A percentile compares a stretch with the other conserved stretches of the same genome.
Conservation (phyloP, 1,140 invertebrate genomes). For the Plutomurus gul region DNA sequence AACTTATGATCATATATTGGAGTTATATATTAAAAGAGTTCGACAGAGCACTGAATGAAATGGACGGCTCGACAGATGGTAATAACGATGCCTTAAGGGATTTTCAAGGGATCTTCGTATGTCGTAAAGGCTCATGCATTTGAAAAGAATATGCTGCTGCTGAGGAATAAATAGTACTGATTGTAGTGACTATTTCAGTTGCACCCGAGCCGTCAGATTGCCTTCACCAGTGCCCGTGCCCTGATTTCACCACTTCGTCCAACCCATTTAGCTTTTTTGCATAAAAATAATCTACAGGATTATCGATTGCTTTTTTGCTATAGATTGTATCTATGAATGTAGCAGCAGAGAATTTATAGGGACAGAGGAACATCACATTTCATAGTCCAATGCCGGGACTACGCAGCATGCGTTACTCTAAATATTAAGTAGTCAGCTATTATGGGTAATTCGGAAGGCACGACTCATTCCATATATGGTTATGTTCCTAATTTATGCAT, state of each 20-base stretch:
- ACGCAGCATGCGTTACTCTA: too few species aligned
- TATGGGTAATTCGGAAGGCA: too few species aligned
- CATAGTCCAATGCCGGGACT: too few species aligned
- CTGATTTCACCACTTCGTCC: not conserved
- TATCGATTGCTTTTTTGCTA: not conserved
- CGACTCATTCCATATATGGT: too few species aligned
- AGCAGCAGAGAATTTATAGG: too few species aligned
- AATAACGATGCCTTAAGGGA: conserved; percentile 48
- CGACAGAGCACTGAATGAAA: not conserved
- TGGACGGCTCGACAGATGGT: conserved; percentile 42
- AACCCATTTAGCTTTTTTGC: conserved; percentile 24
- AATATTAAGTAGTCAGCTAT: too few species aligned
- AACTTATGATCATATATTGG: not conserved
- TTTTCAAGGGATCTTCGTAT: not conserved
- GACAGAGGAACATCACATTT: too few species aligned
- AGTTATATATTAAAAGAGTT: not conserved
- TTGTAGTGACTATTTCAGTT: not conserved
- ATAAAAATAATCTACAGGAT: conserved; percentile 33
- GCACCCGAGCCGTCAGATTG: not conserved
- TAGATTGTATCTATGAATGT: too few species aligned
- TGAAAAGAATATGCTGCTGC: not conserved
- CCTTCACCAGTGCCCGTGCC: not conserved
- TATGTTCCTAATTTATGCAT: too few species aligned
- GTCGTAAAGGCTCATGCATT: not conserved
- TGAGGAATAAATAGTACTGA: not conserved